These are phyloP conservation scores for Rhopilema esculentum DNA, from an alignment of 30 jellyfish, hydroid and myxozoan species.

Conservation along the genomic window DNA sequence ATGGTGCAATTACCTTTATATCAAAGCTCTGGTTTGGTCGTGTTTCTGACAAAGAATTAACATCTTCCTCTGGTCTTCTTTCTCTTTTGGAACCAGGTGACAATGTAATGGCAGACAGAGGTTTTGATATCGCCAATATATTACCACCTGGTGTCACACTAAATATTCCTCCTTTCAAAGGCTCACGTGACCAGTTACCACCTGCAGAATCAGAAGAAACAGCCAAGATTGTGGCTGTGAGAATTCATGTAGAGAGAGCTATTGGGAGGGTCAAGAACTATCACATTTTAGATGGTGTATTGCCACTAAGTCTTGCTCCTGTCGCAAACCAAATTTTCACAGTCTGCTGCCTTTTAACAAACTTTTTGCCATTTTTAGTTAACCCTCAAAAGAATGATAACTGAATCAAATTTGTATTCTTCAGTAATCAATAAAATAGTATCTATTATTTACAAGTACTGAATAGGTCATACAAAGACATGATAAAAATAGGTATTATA, in stretches of 20 bases:
- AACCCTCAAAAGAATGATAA: neutral
- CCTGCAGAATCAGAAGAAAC: slow-evolving; percentile 42
- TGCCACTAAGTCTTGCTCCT: neutral
- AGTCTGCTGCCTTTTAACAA: neutral
- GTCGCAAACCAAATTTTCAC: neutral
- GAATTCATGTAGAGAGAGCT: slow-evolving; percentile 71
- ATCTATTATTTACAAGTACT: neutral
- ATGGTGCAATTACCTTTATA: slow-evolving; percentile 47
- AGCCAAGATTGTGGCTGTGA: slow-evolving; percentile 31
- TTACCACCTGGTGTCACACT: slow-evolving; percentile 40
- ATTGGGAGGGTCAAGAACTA: slow-evolving; percentile 63
- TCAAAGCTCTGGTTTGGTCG: slow-evolving; percentile 63
- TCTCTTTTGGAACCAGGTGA: slow-evolving; percentile 54
- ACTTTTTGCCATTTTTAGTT: neutral
- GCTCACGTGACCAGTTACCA: slow-evolving; percentile 26
- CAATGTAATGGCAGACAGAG: slow-evolving; percentile 72
- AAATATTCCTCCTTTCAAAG: slow-evolving; percentile 51
- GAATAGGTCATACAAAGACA: neutral
- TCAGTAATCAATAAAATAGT: neutral
- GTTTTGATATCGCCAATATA: slow-evolving; percentile 47
- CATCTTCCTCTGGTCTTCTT: slow-evolving; percentile 46
- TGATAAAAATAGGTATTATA: neutral
- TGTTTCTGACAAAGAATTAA: slow-evolving; percentile 62
- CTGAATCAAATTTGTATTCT: slow-evolving; percentile 5
- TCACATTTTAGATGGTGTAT: slow-evolving; percentile 25